Percentiles rank a stretch among this genome's conserved stretches.
These are phyloP conservation scores for Cynopterus sphinx DNA, from an alignment of 2,797 vertebrate species.

Conservation along the genomic window DNA sequence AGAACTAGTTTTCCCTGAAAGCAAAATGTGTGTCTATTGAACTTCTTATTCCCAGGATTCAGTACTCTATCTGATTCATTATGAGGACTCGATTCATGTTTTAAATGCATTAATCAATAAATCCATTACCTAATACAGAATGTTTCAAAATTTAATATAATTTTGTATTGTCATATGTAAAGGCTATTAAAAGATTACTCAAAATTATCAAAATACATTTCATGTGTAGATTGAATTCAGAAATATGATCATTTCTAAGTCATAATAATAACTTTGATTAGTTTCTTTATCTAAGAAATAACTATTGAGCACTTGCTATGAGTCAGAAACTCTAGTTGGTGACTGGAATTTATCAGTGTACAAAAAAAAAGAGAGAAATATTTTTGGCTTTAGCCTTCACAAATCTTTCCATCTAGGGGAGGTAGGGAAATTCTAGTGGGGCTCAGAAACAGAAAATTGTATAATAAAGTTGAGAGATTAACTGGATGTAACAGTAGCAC, in stretches of 20 bases:
- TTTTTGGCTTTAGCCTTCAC: neutral
- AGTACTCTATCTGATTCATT: neutral
- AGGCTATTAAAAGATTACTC: neutral
- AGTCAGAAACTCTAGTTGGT: neutral
- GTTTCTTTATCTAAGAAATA: neutral
- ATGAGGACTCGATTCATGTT: neutral
- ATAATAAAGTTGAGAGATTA: neutral
- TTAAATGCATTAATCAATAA: neutral
- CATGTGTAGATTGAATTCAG: neutral
- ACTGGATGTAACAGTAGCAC: neutral
- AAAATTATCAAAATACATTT: neutral
- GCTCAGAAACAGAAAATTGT: neutral
- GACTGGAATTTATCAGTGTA: neutral
- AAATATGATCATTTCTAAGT: neutral
- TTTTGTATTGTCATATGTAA: neutral
- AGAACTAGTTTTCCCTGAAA: neutral
- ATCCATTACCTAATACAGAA: neutral
- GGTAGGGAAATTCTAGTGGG: neutral
- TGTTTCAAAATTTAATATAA: neutral
- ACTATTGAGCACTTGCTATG: neutral
- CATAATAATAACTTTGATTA: neutral
- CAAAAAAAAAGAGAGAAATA: neutral
- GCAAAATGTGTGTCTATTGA: neutral
- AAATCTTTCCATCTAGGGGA: neutral
- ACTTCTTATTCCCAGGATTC: neutral